A percentile compares a stretch with the other conserved stretches of the same genome.
Conservation (phyloP, 2,888 invertebrate genomes). For the Catocala fraxini region DNA sequence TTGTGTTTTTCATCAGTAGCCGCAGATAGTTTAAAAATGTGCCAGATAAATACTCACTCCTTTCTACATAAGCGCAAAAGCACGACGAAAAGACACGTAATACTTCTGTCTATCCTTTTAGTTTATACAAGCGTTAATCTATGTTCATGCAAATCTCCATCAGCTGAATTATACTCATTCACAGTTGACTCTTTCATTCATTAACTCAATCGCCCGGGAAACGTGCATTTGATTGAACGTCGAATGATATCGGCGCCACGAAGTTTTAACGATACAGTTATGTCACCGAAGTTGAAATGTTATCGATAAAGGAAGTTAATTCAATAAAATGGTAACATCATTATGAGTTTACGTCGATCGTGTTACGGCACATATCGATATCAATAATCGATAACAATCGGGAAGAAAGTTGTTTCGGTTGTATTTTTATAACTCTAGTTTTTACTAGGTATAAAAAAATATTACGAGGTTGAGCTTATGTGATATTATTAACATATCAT, state of each 20-base stretch:
- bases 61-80: too few species aligned
- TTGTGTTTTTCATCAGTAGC: too few species aligned
- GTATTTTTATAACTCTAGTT: too few species aligned
- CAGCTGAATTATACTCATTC: neutral
- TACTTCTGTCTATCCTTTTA: too few species aligned
- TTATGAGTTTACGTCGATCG: neutral
- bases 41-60: too few species aligned
- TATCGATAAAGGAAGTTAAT: constrained; percentile 43
- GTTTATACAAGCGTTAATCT: too few species aligned
- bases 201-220: constrained; percentile 2
- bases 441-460: too few species aligned
- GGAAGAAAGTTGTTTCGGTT: neutral
- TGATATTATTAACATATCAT: too few species aligned
- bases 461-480: too few species aligned
- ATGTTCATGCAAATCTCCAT: neutral
- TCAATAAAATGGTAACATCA: constrained; percentile 30
- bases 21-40: too few species aligned
- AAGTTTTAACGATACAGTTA: constrained; percentile 21
- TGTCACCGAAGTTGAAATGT: constrained; percentile 26
- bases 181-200: constrained; percentile 6
- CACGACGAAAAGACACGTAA: too few species aligned
- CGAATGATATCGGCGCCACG: constrained; percentile 25
- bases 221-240: neutral
- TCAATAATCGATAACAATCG: neutral
- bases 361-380: neutral